Conservation (phyloP, 1,140 invertebrate species). For the Paraescarpia echinospica region DNA sequence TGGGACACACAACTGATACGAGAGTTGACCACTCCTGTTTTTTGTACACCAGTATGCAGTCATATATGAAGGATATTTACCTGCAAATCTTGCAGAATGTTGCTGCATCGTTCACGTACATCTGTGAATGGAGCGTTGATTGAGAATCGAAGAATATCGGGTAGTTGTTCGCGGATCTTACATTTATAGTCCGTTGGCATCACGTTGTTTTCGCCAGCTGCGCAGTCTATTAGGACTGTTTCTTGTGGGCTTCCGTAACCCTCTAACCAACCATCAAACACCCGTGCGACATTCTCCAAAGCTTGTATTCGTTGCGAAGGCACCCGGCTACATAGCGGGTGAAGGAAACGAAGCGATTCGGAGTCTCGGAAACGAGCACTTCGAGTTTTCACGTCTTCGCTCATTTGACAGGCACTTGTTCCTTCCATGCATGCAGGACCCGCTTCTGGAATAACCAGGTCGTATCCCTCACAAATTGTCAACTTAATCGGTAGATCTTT, state of each 20-base stretch:
- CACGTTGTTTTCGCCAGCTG: not conserved
- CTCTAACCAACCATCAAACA: constrained; percentile 44
- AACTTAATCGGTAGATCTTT: not conserved
- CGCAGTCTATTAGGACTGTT: not conserved
- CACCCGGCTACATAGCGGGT: constrained; percentile 40
- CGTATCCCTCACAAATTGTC: not conserved
- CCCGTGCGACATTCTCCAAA: constrained; percentile 35
- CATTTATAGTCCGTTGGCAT: not conserved
- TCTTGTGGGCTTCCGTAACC: constrained; percentile 45
- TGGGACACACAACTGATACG: not conserved
- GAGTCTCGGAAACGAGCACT: constrained; percentile 30
- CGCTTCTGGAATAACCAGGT: not conserved
- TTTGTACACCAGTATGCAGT: not conserved
- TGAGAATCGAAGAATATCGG: constrained; percentile 42
- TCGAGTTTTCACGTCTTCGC: not conserved
- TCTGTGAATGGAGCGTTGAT: constrained; percentile 48
- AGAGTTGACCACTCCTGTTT: not conserved
- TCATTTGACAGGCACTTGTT: not conserved
- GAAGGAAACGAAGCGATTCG: constrained; percentile 43
- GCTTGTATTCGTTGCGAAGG: constrained; percentile 36
- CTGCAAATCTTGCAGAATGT: constrained; percentile 42
- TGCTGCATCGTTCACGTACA: constrained; percentile 38
- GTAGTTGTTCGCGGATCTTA: constrained; percentile 40
- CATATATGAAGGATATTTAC: constrained; percentile 30
- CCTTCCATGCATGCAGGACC: not conserved